These are phyloP conservation scores for human (Homo sapiens) DNA, from an alignment of 2,113 vertebrate genomes.

Conservation along the genomic window DNA sequence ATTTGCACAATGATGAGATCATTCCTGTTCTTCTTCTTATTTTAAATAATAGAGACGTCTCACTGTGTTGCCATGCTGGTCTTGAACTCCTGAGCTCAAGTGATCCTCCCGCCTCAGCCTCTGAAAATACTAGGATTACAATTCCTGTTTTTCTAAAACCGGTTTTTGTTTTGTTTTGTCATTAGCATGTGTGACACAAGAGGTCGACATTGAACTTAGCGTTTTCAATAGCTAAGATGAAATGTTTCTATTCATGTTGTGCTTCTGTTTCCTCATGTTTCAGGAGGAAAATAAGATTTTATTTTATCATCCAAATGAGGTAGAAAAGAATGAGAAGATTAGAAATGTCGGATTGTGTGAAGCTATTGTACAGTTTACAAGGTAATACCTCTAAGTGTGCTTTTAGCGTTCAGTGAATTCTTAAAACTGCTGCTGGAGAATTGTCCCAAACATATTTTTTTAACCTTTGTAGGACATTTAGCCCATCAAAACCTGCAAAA, in stretches of 20 bases:
- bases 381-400: conserved; percentile 81
- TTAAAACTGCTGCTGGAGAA: background rate
- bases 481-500: conserved; percentile 83
- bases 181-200: background rate
- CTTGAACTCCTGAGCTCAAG: too few species aligned
- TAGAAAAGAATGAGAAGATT: conserved; percentile 99
- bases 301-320: conserved; percentile 97
- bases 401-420: background rate
- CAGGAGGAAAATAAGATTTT: conserved; percentile 99
- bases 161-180: background rate
- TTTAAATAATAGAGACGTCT: too few species aligned
- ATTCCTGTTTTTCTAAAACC: background rate
- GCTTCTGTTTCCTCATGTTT: conserved; percentile 59
- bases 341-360: conserved; percentile 98
- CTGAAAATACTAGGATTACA: too few species aligned
- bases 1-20: background rate
- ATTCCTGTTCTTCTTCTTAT: background rate
- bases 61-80: too few species aligned
- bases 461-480: conserved; percentile 92
- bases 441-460: background rate
- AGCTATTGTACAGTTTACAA: conserved; percentile 98
- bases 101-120: too few species aligned
- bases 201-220: background rate
- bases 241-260: background rate
- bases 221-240: background rate